Evolutionary conservation across 2,888 invertebrate genomes (phyloP), one percentile per base, ranked within the genome.

Genomic region (Lutraria lutraria): DNA sequence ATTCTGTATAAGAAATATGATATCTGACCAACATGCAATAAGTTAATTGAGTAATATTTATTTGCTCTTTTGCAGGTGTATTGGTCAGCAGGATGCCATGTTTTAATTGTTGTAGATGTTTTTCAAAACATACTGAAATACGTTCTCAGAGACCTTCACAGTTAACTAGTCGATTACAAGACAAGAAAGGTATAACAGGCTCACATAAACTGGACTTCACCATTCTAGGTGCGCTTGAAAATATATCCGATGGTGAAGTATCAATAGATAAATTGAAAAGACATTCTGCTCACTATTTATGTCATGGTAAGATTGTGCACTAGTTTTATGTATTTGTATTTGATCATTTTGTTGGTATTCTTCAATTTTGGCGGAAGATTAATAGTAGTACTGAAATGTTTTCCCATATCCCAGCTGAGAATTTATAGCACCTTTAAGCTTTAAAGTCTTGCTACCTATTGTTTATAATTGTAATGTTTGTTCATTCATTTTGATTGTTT

Each of bases 171-270:
- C 82, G 56, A 76, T 56, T 87, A 21, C 87, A 87, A 53, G 72
- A 82, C 43, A 72, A 54, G 10, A 87, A 87, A 72, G 76, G n/a
- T n/a, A 34, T 52, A n/a, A 0, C 76, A 31, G 76, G 76, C 3
- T 8, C 52, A 54, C 54, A 34, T 0, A 87, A 87, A 68, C 87
- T 82, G 29, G 76, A 87, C 34, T n/a, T 82, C 3, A 87, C 31
- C 3, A 87, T 87, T 31, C 72, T 87, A 1, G 87, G 76, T n/a
- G 87, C 34, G 19, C 63, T 87, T 16, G 83, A 82, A 76, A 54
- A 87, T 31, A 31, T 87, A n/a, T 68, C 82, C 25, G 87, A 87
- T 56, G 82, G 82, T 3, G 87, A 82, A 29, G 87, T 83, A 4
- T 31, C 81, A 1, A 0, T 56, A 10, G 82, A 87, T 0, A 72